Conservation (phyloP, 2,113 vertebrate species). For the Acrocephalus kingi region DNA sequence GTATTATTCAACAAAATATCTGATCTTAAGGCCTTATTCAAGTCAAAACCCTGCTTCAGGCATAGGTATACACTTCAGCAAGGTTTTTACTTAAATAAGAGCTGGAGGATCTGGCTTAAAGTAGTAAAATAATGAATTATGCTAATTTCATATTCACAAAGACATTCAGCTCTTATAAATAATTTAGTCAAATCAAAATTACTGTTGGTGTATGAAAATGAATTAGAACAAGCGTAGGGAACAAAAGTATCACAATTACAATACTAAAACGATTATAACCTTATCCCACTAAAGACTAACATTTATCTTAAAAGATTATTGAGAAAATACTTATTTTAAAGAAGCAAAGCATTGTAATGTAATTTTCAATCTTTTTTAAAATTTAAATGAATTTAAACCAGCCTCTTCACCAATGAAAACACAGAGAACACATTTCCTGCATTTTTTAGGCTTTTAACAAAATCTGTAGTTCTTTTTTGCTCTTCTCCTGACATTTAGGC, state of each 20-base stretch:
- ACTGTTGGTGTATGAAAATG: background rate
- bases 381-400: background rate
- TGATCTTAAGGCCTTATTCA: background rate
- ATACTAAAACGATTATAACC: background rate
- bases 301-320: background rate
- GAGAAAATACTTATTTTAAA: background rate
- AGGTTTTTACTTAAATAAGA: background rate
- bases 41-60: background rate
- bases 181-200: conserved; percentile 5
- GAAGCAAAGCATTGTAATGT: background rate
- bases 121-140: background rate
- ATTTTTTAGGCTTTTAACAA: background rate
- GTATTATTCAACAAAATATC: background rate
- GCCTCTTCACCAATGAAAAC: background rate
- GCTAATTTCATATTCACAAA: background rate
- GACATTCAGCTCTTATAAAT: background rate
- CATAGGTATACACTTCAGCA: background rate
- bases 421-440: background rate
- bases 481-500: background rate
- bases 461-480: background rate
- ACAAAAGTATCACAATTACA: background rate
- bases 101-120: background rate
- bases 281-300: background rate
- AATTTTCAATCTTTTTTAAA: background rate
- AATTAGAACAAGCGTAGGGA: background rate